Conservation (phyloP, 1,140 invertebrate species). For the Apis dorsata region DNA sequence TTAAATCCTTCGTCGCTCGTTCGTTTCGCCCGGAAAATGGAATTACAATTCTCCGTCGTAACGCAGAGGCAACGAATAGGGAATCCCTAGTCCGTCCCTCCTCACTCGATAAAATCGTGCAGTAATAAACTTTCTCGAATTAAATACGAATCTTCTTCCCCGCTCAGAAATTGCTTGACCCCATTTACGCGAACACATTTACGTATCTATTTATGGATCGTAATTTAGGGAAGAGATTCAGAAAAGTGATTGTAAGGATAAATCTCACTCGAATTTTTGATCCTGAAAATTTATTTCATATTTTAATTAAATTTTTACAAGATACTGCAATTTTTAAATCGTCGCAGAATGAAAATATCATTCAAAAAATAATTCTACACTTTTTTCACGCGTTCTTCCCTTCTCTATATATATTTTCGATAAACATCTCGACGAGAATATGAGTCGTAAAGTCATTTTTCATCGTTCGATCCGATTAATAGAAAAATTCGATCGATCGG, state of each 20-base stretch:
- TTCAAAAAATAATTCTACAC: neutral
- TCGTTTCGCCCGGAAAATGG: slow-evolving; percentile 15
- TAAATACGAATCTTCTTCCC: neutral
- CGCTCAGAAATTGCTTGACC: neutral
- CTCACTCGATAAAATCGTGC: too few relatives aligned
- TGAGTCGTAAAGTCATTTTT: neutral
- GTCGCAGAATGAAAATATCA: too few relatives aligned
- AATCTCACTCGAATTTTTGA: too few relatives aligned
- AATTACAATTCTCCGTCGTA: neutral
- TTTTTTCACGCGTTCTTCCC: neutral
- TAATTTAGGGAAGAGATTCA: neutral
- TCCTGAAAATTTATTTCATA: too few relatives aligned
- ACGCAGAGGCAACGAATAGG: too few relatives aligned
- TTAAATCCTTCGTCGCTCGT: neutral
- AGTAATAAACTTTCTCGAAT: too few relatives aligned
- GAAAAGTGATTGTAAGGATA: neutral
- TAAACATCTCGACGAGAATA: slow-evolving; percentile 15
- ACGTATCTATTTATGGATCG: neutral
- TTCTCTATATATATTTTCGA: neutral
- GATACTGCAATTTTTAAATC: too few relatives aligned
- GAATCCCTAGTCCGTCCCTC: too few relatives aligned
- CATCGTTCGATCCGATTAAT: neutral
- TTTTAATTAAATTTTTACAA: too few relatives aligned
- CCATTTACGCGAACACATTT: neutral
- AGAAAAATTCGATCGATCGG: slow-evolving; percentile 23